A percentile compares a stretch with the other conserved stretches of the same genome.
phyloP scores from a whole-genome alignment of 2,113 vertebrate species.

The Andinoacara biseriatus region DNA sequence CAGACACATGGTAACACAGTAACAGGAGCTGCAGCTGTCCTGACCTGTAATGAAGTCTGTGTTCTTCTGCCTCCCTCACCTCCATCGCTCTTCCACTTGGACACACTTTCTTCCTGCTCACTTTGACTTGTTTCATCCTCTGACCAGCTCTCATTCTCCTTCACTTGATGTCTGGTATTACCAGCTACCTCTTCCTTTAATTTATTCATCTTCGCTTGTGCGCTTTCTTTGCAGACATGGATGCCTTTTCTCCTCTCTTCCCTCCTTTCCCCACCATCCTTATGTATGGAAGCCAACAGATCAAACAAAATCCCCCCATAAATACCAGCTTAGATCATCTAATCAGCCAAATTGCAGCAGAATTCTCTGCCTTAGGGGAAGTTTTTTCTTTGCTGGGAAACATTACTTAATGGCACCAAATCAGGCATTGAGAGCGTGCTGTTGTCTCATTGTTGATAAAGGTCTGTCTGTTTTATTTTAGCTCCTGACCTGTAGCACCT shows the following conservation, averaged over 20 bases:
- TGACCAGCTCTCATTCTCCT: not conserved
- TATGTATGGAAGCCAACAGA: slow-evolving; percentile 61
- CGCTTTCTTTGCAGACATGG: not conserved
- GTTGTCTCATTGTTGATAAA: slow-evolving; percentile 21
- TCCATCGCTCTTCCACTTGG: not conserved
- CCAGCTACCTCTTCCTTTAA: not conserved
- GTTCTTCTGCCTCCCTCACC: not conserved
- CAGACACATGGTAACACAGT: slow-evolving; percentile 37
- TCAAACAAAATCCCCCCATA: slow-evolving; percentile 64
- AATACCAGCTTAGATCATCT: slow-evolving; percentile 67
- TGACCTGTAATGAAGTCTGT: slow-evolving; percentile 39
- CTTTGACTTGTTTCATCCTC: not conserved
- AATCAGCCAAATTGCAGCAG: slow-evolving; percentile 74
- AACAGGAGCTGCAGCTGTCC: slow-evolving; percentile 52
- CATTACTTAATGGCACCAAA: slow-evolving; percentile 70
- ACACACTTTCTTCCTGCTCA: not conserved
- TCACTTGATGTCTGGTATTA: not conserved
- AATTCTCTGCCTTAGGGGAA: slow-evolving; percentile 47
- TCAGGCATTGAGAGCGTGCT: slow-evolving; percentile 28
- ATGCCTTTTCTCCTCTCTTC: not conserved
- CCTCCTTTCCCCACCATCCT: slow-evolving; percentile 10
- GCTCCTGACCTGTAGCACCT: slow-evolving; percentile 12
- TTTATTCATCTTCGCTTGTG: not conserved
- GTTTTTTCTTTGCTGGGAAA: slow-evolving; percentile 57
- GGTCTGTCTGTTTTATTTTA: not conserved